phyloP scores from a whole-genome alignment of 1,140 invertebrate species.

The Orussus abietinus region DNA sequence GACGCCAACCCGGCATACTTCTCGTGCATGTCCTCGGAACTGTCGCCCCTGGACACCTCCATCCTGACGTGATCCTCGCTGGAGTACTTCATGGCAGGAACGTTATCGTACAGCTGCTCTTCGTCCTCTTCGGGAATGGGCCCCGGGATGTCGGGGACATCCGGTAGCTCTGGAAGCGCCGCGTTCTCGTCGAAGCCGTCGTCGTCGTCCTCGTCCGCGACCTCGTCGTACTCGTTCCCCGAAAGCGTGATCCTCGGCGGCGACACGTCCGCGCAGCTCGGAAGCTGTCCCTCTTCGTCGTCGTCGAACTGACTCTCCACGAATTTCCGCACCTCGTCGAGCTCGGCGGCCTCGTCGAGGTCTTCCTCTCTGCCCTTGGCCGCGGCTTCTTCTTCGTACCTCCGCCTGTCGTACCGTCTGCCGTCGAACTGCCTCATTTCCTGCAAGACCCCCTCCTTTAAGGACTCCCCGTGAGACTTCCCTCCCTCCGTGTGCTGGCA shows the following conservation, averaged over 20 bases:
- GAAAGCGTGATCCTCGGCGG: slow-evolving; percentile 37
- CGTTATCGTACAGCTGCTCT: slow-evolving; percentile 46
- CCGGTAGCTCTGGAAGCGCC: slow-evolving; percentile 11
- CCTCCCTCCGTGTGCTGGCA: slow-evolving; percentile 31
- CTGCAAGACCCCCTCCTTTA: slow-evolving; percentile 4
- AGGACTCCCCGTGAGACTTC: slow-evolving; percentile 14
- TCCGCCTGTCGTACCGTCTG: slow-evolving; percentile 2
- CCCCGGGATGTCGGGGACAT: slow-evolving; percentile 30
- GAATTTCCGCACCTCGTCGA: slow-evolving; percentile 41
- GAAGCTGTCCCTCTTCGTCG: slow-evolving; percentile 18
- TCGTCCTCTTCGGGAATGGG: slow-evolving; percentile 47
- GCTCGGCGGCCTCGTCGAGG: slow-evolving; percentile 26
- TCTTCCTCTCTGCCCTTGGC: slow-evolving; percentile 14
- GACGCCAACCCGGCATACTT: slow-evolving; percentile 39
- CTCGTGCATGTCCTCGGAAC: slow-evolving; percentile 49
- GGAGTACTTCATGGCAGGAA: slow-evolving; percentile 47
- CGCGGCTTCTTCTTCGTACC: slow-evolving; percentile 9
- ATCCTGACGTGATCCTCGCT: slow-evolving; percentile 37
- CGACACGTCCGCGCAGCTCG: slow-evolving; percentile 29
- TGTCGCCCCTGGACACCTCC: slow-evolving; percentile 41
- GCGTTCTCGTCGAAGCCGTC: slow-evolving; percentile 23
- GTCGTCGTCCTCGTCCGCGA: slow-evolving; percentile 34
- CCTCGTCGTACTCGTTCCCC: slow-evolving; percentile 44
- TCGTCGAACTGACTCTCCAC: slow-evolving; percentile 44
- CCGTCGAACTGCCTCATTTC: slow-evolving; percentile 18